Base-by-base conservation (phyloP, 2,113 vertebrate species). In the Bagarius yarrelli region DNA sequence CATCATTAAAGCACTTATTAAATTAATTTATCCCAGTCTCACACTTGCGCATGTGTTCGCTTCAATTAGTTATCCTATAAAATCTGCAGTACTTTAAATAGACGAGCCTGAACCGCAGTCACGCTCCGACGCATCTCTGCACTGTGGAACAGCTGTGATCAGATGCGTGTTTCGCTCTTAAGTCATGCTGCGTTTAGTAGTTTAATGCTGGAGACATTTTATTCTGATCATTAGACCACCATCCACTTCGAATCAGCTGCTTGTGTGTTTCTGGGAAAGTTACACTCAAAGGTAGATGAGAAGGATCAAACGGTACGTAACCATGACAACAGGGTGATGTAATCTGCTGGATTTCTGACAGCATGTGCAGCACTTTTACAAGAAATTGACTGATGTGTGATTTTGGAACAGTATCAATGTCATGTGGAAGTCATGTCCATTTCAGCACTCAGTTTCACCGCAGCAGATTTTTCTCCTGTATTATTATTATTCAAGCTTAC, bases 1-100 rank as follows among this genome's bases (percentile, higher is more conserved):
- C n/a, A 56, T 66, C 16, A 14, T 44, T 44, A n/a, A 75, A 57
- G 80, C 80, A 81, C 80, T 81, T 80, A 59, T 9, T 75, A 66
- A 75, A 59, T 9, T 75, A 66, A 75, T 75, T 23, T 32, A 73
- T n/a, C 16, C 30, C 36, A 21, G 12, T n/a, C 21, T 53, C 8
- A 64, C 25, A 4, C 15, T 72, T 52, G 27, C 52, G 69, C 25
- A 1, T 21, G 9, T 53, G 47, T 30, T 71, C 21, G 19, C 5
- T 27, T 56, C 6, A 34, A 18, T 21, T 32, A 27, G 57, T 69
- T 74, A 55, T 27, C 32, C 1, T 4, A 12, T 13, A 14, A 14
- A 55, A 23, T 34, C 23, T 6, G 47, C 55, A 60, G 25, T 16
- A 40, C 63, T 40, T 30, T 36, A 52, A 34, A 13, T 2, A 44